Evolutionary conservation across 2,888 invertebrate genomes (phyloP), one percentile per base, ranked within the genome.

Genomic region (Seira sanloemensis): DNA sequence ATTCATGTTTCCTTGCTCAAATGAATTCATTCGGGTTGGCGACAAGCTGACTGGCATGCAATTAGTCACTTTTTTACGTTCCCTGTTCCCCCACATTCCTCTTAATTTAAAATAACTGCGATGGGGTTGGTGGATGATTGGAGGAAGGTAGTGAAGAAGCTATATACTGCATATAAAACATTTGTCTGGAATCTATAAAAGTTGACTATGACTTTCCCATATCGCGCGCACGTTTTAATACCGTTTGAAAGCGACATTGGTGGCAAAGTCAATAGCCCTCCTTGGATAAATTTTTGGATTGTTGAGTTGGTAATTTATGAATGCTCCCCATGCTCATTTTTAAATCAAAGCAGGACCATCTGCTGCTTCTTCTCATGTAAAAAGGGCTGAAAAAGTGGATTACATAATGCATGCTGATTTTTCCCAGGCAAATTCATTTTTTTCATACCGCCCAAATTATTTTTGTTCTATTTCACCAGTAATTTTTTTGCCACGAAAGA

Each of bases 11-110:
- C 62, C 62, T 62, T 21, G 62, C 62, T 21, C 62, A 23, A 62
- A 62, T 62, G 62, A 62, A 62, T 58, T 58, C 58, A 62, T 62
- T 62, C 62, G 62, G 62, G 5, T 62, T 78, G 69, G 69, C 71
- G 62, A 71, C 54, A 68, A 78, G 27, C 69, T 78, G 71, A 78
- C 78, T 71, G 24, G 37, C 69, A 69, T 65, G 69, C 78, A 78
- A 78, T 78, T 78, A 78, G 78, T 78, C 78, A 78, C 78, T 78
- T 71, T 77, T 76, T 69, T 67, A 46, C 25, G 25, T 67, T 68
- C 62, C 23, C 73, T 24, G 9, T 19, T n/a, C 21, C 27, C 27
- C 0, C 21, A 37, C 37, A 73, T 65, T 21, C 62, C 62, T 62
- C 62, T 62, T 62, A 62, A 62, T 62, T 62, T 62, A 62, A 62